phyloP scores from a whole-genome alignment of 2,113 vertebrate species.

The Pelodiscus sinensis region DNA sequence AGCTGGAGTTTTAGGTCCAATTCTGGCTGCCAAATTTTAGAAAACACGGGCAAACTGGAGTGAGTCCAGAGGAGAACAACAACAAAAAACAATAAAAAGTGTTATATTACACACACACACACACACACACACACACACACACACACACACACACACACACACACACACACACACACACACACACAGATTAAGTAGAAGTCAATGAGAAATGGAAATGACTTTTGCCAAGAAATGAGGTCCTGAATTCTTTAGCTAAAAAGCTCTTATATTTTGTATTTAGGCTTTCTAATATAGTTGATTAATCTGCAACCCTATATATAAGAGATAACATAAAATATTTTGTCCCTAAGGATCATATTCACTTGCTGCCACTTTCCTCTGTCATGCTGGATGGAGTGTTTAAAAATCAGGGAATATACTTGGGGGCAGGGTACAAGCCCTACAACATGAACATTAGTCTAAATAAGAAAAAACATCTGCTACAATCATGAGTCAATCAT shows the following conservation, averaged over 20 bases:
- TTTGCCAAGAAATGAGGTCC: constrained; percentile 13
- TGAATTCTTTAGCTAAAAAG: background rate
- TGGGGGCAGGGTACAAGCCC: constrained; percentile 28
- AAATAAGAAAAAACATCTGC: constrained; percentile 33
- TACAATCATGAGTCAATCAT: background rate
- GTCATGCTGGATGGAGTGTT: constrained; percentile 19
- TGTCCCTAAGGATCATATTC: constrained; percentile 2
- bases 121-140: too few species aligned
- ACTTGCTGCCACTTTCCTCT: constrained; percentile 6
- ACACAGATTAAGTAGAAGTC: constrained; percentile 22
- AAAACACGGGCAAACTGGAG: background rate
- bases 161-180: too few species aligned
- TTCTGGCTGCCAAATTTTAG: background rate
- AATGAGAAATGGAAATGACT: constrained; percentile 18
- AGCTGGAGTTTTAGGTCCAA: background rate
- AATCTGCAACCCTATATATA: constrained; percentile 6
- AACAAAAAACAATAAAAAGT: background rate
- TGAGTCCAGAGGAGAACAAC: background rate
- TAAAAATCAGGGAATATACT: constrained; percentile 30
- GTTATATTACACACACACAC: too few species aligned
- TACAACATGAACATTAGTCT: background rate
- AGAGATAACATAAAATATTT: background rate
- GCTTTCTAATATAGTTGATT: background rate
- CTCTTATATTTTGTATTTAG: constrained; percentile 18
- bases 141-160: too few species aligned